Percentiles rank a stretch among this genome's conserved stretches.
Evolutionary conservation across 2,797 vertebrate species (phyloP).

Genomic region (Acanthurus leucopareius): DNA sequence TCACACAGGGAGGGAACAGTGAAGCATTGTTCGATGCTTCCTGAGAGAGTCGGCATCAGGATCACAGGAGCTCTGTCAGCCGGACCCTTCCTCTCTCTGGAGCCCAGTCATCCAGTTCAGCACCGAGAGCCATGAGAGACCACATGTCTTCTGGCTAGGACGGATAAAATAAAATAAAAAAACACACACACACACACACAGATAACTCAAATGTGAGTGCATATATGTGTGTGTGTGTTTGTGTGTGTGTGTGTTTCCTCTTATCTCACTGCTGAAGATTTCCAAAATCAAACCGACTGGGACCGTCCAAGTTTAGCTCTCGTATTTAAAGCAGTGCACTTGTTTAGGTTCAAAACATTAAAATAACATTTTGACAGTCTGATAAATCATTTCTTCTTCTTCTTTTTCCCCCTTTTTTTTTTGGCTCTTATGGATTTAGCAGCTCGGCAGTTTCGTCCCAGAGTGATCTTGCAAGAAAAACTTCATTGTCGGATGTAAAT

Average conservation of each 20-base stretch:
- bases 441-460: background rate
- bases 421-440: background rate
- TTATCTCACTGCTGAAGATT: background rate
- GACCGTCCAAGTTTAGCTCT: conserved; percentile 30
- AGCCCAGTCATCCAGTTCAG: conserved; percentile 47
- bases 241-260: conserved; percentile 32
- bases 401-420: background rate
- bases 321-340: conserved; percentile 1
- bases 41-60: conserved; percentile 73
- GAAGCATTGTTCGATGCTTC: conserved; percentile 78
- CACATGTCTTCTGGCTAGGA: conserved; percentile 26
- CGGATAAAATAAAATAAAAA: background rate
- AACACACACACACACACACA: background rate
- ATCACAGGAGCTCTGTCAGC: conserved; percentile 74
- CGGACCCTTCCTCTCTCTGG: conserved; percentile 46
- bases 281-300: conserved; percentile 19
- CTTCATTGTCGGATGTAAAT: background rate
- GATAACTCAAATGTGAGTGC: conserved; percentile 17
- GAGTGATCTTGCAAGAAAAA: background rate
- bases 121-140: conserved; percentile 41
- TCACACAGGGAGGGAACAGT: conserved; percentile 71
- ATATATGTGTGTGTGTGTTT: conserved; percentile 24
- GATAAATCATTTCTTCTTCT: background rate
- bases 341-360: conserved; percentile 10
- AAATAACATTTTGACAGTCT: conserved; percentile 27